Evolutionary conservation across 2,888 invertebrate genomes (phyloP).

Genomic region (Heteromyza rotundicornis): DNA sequence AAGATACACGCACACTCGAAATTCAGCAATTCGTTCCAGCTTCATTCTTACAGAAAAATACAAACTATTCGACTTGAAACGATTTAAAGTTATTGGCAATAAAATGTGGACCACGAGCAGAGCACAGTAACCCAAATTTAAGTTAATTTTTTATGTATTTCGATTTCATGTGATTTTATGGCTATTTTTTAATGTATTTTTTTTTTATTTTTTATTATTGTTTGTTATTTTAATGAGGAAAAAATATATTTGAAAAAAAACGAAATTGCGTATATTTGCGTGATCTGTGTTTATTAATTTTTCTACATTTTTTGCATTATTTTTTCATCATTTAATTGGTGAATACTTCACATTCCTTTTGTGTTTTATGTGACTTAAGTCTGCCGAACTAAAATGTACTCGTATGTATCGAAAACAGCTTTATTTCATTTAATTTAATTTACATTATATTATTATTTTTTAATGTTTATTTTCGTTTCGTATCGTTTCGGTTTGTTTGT

Average conservation of each 20-base stretch:
- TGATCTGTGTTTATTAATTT: too few relatives aligned
- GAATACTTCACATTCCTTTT: not conserved
- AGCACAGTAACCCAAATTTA: not conserved
- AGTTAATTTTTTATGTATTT: not conserved
- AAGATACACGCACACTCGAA: not conserved
- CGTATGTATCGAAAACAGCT: too few relatives aligned
- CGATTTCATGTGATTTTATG: not conserved
- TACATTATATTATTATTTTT: not conserved
- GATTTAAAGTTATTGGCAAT: too few relatives aligned
- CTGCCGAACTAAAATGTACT: not conserved
- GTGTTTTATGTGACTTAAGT: not conserved
- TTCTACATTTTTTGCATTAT: too few relatives aligned
- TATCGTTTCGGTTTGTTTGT: too few relatives aligned
- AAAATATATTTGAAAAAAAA: too few relatives aligned
- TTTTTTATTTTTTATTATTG: not conserved
- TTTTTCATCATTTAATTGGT: not conserved
- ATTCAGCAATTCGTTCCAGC: slow-evolving; percentile 42
- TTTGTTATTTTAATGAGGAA: too few relatives aligned
- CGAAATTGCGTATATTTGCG: too few relatives aligned
- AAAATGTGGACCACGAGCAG: not conserved
- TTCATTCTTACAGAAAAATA: slow-evolving; percentile 45
- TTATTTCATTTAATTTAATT: not conserved
- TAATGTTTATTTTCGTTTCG: not conserved
- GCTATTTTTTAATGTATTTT: too few relatives aligned
- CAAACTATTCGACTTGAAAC: too few relatives aligned